Conservation (phyloP, 1,140 invertebrate species). For the Carposina sasakii region DNA sequence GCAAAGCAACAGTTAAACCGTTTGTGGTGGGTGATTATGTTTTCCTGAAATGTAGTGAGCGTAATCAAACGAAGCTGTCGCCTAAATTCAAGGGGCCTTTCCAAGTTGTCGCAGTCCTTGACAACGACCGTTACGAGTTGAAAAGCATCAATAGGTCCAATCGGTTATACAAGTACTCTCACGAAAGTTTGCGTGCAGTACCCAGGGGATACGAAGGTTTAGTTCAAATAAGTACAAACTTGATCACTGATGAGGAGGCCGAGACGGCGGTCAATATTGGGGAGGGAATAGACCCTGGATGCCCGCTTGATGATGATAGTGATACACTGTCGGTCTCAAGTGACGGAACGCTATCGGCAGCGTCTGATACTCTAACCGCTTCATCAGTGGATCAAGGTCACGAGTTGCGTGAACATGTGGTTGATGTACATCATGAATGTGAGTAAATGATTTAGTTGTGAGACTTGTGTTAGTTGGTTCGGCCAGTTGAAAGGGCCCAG, state of each 20-base stretch:
- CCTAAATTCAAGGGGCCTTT: constrained; percentile 29
- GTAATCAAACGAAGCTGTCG: constrained; percentile 23
- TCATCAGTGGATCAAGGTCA: too few relatives aligned
- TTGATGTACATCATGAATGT: too few relatives aligned
- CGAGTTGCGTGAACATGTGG: too few relatives aligned
- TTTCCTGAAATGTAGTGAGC: constrained; percentile 25
- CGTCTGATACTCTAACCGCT: too few relatives aligned
- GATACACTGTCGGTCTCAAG: too few relatives aligned
- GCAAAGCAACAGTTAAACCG: constrained; percentile 18
- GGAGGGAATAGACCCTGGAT: too few relatives aligned
- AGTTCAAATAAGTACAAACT: constrained; percentile 20
- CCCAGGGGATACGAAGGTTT: constrained; percentile 23
- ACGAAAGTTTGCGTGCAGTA: constrained; percentile 29
- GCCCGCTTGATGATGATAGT: too few relatives aligned
- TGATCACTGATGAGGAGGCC: constrained; percentile 28
- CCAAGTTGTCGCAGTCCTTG: constrained; percentile 21
- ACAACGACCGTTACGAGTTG: constrained; percentile 30
- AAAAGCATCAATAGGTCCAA: constrained; percentile 14
- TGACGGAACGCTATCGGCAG: too few relatives aligned
- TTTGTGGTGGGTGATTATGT: constrained; percentile 27
- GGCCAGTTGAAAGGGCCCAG: too few relatives aligned
- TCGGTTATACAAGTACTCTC: constrained; percentile 20
- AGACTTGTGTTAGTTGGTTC: too few relatives aligned
- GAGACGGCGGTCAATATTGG: too few relatives aligned
- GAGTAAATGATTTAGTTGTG: too few relatives aligned